Base-by-base conservation (phyloP, 2,113 vertebrate genomes). In the Notechis scutatus region DNA sequence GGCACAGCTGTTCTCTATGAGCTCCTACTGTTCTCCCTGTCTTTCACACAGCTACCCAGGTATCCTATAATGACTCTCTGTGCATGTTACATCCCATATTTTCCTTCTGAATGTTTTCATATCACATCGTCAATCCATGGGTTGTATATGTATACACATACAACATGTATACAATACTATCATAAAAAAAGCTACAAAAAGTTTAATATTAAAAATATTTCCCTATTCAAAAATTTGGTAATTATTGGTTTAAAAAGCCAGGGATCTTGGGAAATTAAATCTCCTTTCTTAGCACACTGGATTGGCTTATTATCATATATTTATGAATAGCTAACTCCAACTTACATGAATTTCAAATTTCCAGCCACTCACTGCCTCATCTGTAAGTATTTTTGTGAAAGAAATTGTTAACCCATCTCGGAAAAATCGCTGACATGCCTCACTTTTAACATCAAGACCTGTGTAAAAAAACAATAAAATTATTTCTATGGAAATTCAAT, bases 271-370 rank as follows among this genome's bases (percentile, higher is more conserved):
- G 18, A n/a, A 47, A 34, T 57, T 34, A 89, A 59, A 61, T 59
- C 20, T 50, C 11, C 86, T 42, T 81, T 81, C 74, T 39, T 34
- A 86, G 50, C 5, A 45, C 61, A 90, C 4, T 4, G 18, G 61
- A 52, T 45, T 39, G 56, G 34, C 11, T 54, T 45, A 59, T 81
- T 23, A 69, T 9, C 14, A 47, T 29, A 50, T n/a, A 6, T 10
- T 23, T 56, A 54, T 54, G 12, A n/a, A 47, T 55, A 88, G 21
- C 14, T 88, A 64, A 59, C 7, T 18, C 3, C 94, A 94, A 99
- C 99, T 99, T 96, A 99, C 99, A 97, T 99, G 99, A 97, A 99
- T 99, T 96, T 99, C 99, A 98, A 99, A 99, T 97, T 99, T 99
- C 99, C 99, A 99, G 96, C 99, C 99, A 47, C 99, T 99, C 97